Evolutionary conservation across 2,888 invertebrate genomes (phyloP).

Genomic region (Meganola albula): DNA sequence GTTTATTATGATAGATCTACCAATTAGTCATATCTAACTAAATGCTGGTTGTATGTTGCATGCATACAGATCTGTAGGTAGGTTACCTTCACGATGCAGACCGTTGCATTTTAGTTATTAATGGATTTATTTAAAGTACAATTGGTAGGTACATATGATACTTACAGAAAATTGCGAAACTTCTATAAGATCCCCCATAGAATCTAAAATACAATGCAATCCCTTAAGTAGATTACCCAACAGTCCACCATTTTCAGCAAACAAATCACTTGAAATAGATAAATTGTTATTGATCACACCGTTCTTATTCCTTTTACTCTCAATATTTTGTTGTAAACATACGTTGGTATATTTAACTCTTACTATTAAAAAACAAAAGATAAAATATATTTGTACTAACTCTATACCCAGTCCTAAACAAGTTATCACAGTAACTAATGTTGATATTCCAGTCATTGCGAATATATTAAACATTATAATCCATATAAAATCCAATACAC

Average conservation of each 20-base stretch:
- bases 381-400: slow-evolving; percentile 30
- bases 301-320: slow-evolving; percentile 2
- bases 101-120: too few species aligned
- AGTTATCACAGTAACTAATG: slow-evolving; percentile 22
- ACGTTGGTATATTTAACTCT: slow-evolving; percentile 39
- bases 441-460: slow-evolving; percentile 24
- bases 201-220: slow-evolving; percentile 36
- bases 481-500: slow-evolving; percentile 18
- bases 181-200: slow-evolving; percentile 37
- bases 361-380: slow-evolving; percentile 33
- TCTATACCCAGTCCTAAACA: slow-evolving; percentile 32
- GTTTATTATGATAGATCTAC: too few species aligned
- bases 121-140: too few species aligned
- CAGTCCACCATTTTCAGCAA: slow-evolving; percentile 4
- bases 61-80: too few species aligned
- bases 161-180: slow-evolving; percentile 45
- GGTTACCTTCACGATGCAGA: too few species aligned
- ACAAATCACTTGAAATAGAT: not conserved
- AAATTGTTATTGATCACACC: not conserved
- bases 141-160: too few species aligned
- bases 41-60: too few species aligned
- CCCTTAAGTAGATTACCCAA: slow-evolving; percentile 28
- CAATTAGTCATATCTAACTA: too few species aligned
- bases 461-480: slow-evolving; percentile 26
- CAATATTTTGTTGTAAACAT: slow-evolving; percentile 20